phyloP scores from a whole-genome alignment of 2,888 invertebrate species.

The Ditylenchus weischeri region DNA sequence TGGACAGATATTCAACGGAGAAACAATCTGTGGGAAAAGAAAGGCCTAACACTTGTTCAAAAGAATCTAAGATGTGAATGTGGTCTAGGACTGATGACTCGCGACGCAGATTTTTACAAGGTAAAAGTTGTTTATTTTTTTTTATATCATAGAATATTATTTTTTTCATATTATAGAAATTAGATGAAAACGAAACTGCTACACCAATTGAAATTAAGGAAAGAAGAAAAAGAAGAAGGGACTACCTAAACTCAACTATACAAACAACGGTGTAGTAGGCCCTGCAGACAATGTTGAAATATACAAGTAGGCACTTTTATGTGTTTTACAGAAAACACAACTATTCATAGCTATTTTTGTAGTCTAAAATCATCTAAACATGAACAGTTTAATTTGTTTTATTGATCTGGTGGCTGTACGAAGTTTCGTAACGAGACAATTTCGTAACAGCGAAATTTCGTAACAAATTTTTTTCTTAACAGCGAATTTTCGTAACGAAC shows the following conservation, averaged over 20 bases:
- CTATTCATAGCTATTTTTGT: no score
- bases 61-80: conserved; percentile 28
- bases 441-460: no score
- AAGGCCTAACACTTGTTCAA: conserved; percentile 41
- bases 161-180: neutral
- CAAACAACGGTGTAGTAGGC: conserved; percentile 11
- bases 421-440: no score
- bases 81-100: conserved; percentile 27
- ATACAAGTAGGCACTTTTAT: neutral
- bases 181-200: neutral
- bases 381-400: no score
- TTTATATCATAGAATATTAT: neutral
- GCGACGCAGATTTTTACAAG: conserved; percentile 27
- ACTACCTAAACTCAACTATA: conserved; percentile 21
- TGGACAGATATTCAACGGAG: conserved; percentile 47
- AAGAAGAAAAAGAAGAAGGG: conserved; percentile 24
- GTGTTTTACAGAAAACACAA: no score
- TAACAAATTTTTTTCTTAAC: no score
- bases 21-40: conserved; percentile 48
- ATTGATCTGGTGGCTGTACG: no score
- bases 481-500: no score
- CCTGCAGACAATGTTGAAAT: conserved; percentile 10
- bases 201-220: neutral
- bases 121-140: neutral
- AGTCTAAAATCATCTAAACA: no score